Evolutionary conservation across 2,797 vertebrate genomes (phyloP), one percentile per base, ranked within the genome.

Genomic region (Chanos chanos): DNA sequence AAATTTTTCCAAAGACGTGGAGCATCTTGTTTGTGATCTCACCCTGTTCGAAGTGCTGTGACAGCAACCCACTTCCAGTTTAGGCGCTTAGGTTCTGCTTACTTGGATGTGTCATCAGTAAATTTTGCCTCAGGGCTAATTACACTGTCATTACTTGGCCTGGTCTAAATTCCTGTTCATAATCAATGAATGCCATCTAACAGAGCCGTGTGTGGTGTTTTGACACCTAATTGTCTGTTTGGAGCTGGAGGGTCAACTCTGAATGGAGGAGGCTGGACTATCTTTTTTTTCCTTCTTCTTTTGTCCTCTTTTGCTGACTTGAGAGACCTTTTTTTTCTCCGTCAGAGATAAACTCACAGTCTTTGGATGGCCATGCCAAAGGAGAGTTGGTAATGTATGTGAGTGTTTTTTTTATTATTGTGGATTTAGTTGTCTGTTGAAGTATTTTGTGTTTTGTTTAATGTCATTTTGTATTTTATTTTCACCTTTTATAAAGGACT

Each of bases 271-370:
- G 83, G 57, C 56, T 44, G 41, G 59, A 41, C 37, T 61, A 41
- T 60, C 79, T 80, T 80, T 85, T 85, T 80, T 85, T 85, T 83
- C 77, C 81, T 79, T 86, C 83, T 83, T 84, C 82, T 86, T 90
- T 87, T 89, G 84, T 86, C 72, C 84, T 77, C 85, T 89, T 89
- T 88, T 89, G 88, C 87, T 89, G 88, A 89, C 89, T 89, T 81
- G 85, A 89, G 83, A 85, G 87, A 83, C 83, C 85, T 88, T 87
- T 88, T 86, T 84, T 81, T 41, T 64, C 57, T 43, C 24, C 50
- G 65, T 74, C 67, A 68, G 61, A 57, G 45, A 68, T 71, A 68
- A 71, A 68, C 65, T 68, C 62, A 48, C 39, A 12, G 55, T 18
- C 66, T 55, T 41, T 39, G 16, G 63, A n/a, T n/a, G n/a, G n/a